These are phyloP conservation scores for Lymantria dispar DNA, from an alignment of 2,888 invertebrate genomes.

Conservation along the genomic window DNA sequence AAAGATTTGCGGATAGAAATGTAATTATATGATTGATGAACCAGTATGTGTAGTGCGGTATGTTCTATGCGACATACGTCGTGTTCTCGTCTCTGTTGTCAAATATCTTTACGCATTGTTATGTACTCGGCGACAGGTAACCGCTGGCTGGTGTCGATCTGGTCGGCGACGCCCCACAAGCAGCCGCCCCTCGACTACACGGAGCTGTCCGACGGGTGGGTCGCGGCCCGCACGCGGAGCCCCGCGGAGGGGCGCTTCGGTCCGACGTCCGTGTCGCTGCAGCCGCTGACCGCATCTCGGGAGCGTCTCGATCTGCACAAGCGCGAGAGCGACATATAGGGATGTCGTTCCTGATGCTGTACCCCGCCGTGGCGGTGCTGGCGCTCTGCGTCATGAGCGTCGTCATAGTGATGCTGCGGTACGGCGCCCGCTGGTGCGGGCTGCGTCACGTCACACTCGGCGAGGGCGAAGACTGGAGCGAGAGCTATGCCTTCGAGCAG, in stretches of 20 bases:
- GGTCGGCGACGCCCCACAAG: constrained; percentile 92
- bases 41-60: too few species aligned
- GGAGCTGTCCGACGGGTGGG: constrained; percentile 78
- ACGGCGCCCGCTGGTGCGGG: constrained; percentile 87
- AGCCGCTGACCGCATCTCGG: constrained; percentile 76
- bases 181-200: constrained; percentile 91
- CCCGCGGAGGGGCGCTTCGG: constrained; percentile 14
- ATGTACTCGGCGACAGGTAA: constrained; percentile 82
- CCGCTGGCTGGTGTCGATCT: constrained; percentile 92
- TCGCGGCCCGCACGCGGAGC: too few species aligned
- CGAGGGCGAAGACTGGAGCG: constrained; percentile 85
- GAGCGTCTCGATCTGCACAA: constrained; percentile 88
- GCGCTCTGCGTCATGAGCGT: constrained; percentile 88
- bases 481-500: constrained; percentile 85
- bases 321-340: constrained; percentile 86
- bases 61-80: too few species aligned
- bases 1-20: too few species aligned
- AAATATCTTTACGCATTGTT: background rate
- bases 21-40: too few species aligned
- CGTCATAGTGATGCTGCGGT: constrained; percentile 88
- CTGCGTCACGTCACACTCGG: constrained; percentile 86
- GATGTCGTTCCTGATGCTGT: constrained; percentile 88
- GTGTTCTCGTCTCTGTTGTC: too few species aligned
- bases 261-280: constrained; percentile 61
- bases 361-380: constrained; percentile 87